Conservation (phyloP, 2,888 invertebrate genomes). For the Clepsis dumicolana region DNA sequence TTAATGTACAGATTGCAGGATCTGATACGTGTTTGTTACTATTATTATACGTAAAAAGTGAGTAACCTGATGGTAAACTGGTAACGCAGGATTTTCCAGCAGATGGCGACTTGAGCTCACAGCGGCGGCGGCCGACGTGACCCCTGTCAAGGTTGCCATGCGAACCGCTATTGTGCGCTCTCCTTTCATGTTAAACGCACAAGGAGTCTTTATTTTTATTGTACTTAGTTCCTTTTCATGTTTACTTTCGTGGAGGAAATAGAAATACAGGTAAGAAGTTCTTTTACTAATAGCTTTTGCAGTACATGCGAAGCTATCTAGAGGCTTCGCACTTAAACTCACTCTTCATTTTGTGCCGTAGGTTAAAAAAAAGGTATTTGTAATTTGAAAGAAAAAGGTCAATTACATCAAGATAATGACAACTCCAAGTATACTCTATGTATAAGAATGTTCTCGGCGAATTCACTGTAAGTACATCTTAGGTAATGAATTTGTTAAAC, state of each 20-base stretch:
- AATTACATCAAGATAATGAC: too few species aligned
- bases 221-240: constrained; percentile 6
- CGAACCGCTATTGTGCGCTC: constrained; percentile 12
- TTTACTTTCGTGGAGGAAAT: background rate
- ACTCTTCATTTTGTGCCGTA: too few species aligned
- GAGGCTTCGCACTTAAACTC: background rate
- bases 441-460: constrained; percentile 28
- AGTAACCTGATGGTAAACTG: too few species aligned
- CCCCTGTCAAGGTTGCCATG: constrained; percentile 13
- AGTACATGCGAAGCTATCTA: background rate
- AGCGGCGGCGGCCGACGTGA: background rate
- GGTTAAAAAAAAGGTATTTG: background rate
- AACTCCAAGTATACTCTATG: too few species aligned
- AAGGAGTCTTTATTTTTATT: constrained; percentile 23
- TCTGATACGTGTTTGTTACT: too few species aligned
- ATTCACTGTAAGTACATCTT: constrained; percentile 23
- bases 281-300: background rate
- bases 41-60: too few species aligned
- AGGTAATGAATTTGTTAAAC: constrained; percentile 22
- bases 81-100: background rate
- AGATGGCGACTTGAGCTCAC: background rate
- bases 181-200: constrained; percentile 29
- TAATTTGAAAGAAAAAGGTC: background rate
- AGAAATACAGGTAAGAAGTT: background rate
- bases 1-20: too few species aligned